Evolutionary conservation across 2,113 vertebrate species (phyloP).

Genomic region (Apaloderma vittatum): DNA sequence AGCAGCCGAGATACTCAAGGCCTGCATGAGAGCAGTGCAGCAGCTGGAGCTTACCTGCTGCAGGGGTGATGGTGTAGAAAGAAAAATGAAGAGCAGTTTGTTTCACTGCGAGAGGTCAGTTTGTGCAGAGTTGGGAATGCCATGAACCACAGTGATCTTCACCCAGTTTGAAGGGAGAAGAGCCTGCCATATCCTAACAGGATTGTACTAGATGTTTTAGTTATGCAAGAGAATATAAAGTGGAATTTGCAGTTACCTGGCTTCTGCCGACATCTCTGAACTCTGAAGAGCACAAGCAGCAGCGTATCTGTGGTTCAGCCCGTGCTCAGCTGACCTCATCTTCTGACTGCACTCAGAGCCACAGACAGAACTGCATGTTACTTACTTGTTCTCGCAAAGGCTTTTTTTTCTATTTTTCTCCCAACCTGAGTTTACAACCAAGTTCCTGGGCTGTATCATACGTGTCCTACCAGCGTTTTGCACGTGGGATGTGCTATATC

Average conservation of each 20-base stretch:
- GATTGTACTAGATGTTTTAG: neutral
- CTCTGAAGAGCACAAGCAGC: neutral
- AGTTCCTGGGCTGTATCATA: neutral
- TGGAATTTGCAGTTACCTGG: neutral
- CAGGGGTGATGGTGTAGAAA: neutral
- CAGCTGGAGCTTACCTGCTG: neutral
- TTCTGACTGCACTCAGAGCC: neutral
- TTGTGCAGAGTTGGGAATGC: neutral
- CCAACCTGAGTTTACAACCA: neutral
- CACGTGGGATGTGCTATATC: neutral
- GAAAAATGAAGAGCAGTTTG: neutral
- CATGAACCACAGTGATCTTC: neutral
- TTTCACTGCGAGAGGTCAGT: neutral
- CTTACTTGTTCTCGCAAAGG: neutral
- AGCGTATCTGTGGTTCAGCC: neutral
- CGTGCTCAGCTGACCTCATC: neutral
- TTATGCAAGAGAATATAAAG: neutral
- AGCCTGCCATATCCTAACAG: neutral
- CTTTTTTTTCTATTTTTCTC: neutral
- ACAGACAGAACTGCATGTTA: neutral
- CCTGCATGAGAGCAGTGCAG: neutral
- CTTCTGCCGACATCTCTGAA: neutral
- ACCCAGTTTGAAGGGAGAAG: neutral
- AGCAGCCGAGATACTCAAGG: fast-evolving
- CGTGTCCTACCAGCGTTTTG: fast-evolving